Conservation (phyloP, 1,140 invertebrate genomes). For the Drosophila ogumai region DNA sequence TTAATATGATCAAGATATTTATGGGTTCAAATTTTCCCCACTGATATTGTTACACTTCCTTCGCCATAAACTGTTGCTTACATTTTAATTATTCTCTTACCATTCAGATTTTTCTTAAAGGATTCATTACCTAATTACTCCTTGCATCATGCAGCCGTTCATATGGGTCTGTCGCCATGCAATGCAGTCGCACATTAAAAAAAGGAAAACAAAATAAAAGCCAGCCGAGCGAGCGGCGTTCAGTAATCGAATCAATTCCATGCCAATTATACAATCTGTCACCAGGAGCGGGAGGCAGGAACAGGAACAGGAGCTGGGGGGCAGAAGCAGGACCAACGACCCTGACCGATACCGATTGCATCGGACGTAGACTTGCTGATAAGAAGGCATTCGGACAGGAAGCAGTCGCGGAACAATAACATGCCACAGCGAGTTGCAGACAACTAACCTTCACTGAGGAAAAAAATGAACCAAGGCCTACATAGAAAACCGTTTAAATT, state of each 20-base stretch:
- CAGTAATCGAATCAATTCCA: slow-evolving; percentile 49
- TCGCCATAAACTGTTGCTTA: no score
- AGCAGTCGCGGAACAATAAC: slow-evolving; percentile 56
- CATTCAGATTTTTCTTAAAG: neutral
- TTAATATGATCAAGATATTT: neutral
- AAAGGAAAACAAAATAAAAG: slow-evolving; percentile 20
- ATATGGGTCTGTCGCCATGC: slow-evolving; percentile 8
- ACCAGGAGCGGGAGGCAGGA: slow-evolving; percentile 31
- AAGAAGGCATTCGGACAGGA: slow-evolving; percentile 67
- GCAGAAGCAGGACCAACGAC: slow-evolving; percentile 30
- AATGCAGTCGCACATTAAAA: slow-evolving; percentile 1
- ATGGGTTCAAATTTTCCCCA: neutral
- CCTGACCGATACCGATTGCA: slow-evolving; percentile 45
- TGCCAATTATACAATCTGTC: slow-evolving; percentile 58
- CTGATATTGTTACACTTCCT: no score
- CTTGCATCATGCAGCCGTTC: slow-evolving; percentile 9
- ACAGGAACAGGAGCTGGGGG: slow-evolving; percentile 15
- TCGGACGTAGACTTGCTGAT: slow-evolving; percentile 43
- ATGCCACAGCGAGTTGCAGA: slow-evolving; percentile 10
- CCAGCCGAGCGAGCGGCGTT: slow-evolving; percentile 4
- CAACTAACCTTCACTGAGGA: slow-evolving; percentile 15
- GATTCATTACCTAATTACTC: slow-evolving; percentile 27
- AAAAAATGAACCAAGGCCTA: neutral
- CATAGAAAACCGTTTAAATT: neutral
- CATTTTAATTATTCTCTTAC: slow-evolving; percentile 9